Percentiles rank a stretch among this genome's conserved stretches.
These are phyloP conservation scores for Oligia strigilis DNA, from an alignment of 2,888 invertebrate genomes.

Conservation along the genomic window DNA sequence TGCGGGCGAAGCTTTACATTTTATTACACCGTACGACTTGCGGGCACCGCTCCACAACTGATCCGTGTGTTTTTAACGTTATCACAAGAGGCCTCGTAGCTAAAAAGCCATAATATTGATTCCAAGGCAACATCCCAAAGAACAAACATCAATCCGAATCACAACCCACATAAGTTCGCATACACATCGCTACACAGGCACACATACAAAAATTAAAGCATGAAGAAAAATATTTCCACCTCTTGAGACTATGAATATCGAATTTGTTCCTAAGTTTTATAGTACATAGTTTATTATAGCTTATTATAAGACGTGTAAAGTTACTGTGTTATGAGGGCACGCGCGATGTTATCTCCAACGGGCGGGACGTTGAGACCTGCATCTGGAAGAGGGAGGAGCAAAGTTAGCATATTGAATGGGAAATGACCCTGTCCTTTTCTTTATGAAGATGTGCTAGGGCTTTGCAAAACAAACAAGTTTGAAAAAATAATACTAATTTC, in stretches of 20 bases:
- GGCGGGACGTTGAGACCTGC: slow-evolving; percentile 78
- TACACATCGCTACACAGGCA: slow-evolving; percentile 66
- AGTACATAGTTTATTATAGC: slow-evolving; percentile 83
- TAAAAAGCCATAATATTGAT: slow-evolving; percentile 43
- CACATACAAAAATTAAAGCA: slow-evolving; percentile 87
- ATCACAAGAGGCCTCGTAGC: background rate
- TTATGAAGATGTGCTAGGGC: background rate
- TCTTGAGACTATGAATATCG: slow-evolving; percentile 84
- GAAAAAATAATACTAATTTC: no score
- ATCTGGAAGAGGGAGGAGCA: slow-evolving; percentile 67
- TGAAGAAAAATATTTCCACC: slow-evolving; percentile 84
- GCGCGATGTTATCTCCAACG: slow-evolving; percentile 83
- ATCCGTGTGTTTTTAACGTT: background rate
- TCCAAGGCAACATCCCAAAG: slow-evolving; percentile 28
- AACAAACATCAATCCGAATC: slow-evolving; percentile 61
- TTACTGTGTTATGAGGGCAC: slow-evolving; percentile 87
- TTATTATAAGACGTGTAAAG: slow-evolving; percentile 77
- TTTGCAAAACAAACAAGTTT: no score
- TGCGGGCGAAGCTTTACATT: background rate
- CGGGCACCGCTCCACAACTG: background rate
- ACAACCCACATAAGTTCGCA: slow-evolving; percentile 64
- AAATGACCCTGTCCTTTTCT: background rate
- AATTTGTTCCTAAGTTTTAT: slow-evolving; percentile 88
- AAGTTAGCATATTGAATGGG: background rate
- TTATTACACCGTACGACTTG: background rate